A percentile compares a stretch with the other conserved stretches of the same genome.
Conservation (phyloP, 2,888 invertebrate genomes). For the Pterostichus madidus region DNA sequence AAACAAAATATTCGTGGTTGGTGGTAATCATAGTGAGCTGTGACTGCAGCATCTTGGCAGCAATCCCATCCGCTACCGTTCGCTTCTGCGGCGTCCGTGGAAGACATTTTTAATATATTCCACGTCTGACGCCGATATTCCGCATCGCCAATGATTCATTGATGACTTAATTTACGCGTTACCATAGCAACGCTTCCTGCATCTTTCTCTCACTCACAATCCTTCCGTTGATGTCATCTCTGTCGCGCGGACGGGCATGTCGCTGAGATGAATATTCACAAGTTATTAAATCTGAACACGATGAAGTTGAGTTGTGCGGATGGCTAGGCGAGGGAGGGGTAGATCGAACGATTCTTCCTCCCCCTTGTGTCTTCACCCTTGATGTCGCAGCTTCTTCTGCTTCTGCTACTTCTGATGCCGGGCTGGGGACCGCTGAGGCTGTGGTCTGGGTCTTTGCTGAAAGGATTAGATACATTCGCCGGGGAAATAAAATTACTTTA, state of each 20-base stretch:
- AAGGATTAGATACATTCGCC: not conserved
- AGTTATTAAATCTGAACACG: slow-evolving; percentile 78
- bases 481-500: slow-evolving; percentile 5
- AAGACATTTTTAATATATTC: slow-evolving; percentile 75
- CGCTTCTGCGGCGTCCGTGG: slow-evolving; percentile 63
- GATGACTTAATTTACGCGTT: slow-evolving; percentile 77
- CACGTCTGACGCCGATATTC: slow-evolving; percentile 71
- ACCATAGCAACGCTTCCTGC: slow-evolving; percentile 74
- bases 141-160: slow-evolving; percentile 77
- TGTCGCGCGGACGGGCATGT: slow-evolving; percentile 71
- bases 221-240: slow-evolving; percentile 70
- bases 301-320: slow-evolving; percentile 68
- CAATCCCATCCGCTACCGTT: slow-evolving; percentile 25
- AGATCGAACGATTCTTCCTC: slow-evolving; percentile 54
- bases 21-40: too few relatives aligned
- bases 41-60: slow-evolving; percentile 3
- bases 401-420: slow-evolving; percentile 5
- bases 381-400: slow-evolving; percentile 14
- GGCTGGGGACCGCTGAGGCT: not conserved
- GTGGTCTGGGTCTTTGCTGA: slow-evolving; percentile 15
- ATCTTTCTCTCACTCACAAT: slow-evolving; percentile 72
- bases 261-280: slow-evolving; percentile 77
- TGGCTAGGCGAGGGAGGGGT: slow-evolving; percentile 34
- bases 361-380: not conserved
- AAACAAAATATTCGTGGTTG: too few relatives aligned